Conservation (phyloP, 2,888 invertebrate genomes). For the Drosophila silvestris region DNA sequence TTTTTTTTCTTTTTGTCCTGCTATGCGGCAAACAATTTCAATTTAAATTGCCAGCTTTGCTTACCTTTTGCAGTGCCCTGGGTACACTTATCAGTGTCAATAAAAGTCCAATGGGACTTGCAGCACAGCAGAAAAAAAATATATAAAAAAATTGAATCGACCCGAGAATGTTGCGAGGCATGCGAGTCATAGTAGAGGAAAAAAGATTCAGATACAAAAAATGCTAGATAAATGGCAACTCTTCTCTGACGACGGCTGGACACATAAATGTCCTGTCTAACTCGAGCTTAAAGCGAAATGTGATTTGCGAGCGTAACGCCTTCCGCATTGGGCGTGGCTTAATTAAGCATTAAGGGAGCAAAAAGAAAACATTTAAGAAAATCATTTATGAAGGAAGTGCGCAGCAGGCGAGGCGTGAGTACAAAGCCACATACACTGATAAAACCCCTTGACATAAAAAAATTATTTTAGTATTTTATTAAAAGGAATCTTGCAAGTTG, state of each 20-base stretch:
- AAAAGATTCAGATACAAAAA: slow-evolving; percentile 10
- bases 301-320: slow-evolving; percentile 24
- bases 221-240: slow-evolving; percentile 23
- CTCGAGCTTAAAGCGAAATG: slow-evolving; percentile 44
- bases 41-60: slow-evolving; percentile 79
- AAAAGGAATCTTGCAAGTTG: neutral
- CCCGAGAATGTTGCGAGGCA: slow-evolving; percentile 41
- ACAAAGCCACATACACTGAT: neutral
- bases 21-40: slow-evolving; percentile 76
- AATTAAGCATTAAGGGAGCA: slow-evolving; percentile 37
- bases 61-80: slow-evolving; percentile 73
- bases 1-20: slow-evolving; percentile 42
- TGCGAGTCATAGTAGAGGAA: slow-evolving; percentile 16
- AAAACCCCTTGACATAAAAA: neutral
- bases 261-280: slow-evolving; percentile 44
- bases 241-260: slow-evolving; percentile 29
- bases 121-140: slow-evolving; percentile 15
- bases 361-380: slow-evolving; percentile 23
- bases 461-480: neutral
- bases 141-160: slow-evolving; percentile 25
- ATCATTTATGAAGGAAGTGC: slow-evolving; percentile 25
- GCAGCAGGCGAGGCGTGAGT: neutral
- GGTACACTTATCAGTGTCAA: slow-evolving; percentile 80
- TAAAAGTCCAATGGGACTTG: slow-evolving; percentile 68
- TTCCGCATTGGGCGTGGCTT: slow-evolving; percentile 24